Percentiles rank a stretch among this genome's conserved stretches.
Conservation (phyloP, 2,797 vertebrate genomes). For the Moxostoma hubbsi region DNA sequence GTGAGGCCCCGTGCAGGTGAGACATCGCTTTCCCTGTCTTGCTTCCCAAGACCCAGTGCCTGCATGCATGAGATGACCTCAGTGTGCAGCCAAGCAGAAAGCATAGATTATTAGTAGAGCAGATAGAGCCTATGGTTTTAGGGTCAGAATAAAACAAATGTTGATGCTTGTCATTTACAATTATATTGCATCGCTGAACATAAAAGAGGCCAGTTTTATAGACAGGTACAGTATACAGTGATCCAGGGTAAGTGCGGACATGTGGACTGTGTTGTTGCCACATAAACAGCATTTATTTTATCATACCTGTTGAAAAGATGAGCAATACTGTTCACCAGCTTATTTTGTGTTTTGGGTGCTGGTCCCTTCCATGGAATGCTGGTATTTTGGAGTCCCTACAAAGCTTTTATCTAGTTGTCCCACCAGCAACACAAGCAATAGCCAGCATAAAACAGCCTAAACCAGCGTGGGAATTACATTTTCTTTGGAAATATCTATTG, state of each 20-base stretch:
- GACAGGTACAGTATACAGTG: slow-evolving; percentile 25
- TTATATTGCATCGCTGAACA: slow-evolving; percentile 29
- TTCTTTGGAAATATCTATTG: too few species aligned
- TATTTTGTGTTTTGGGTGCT: too few species aligned
- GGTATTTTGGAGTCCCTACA: too few species aligned
- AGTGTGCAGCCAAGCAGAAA: slow-evolving; percentile 37
- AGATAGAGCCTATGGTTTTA: slow-evolving; percentile 30
- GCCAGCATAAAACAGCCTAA: too few species aligned
- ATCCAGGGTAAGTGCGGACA: neutral
- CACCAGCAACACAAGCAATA: too few species aligned
- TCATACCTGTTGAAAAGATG: neutral
- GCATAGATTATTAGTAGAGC: slow-evolving; percentile 45
- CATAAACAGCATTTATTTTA: slow-evolving; percentile 9
- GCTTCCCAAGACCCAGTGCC: slow-evolving; percentile 4
- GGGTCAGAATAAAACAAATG: slow-evolving; percentile 37
- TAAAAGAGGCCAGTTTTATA: slow-evolving; percentile 41
- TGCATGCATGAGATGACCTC: slow-evolving; percentile 1
- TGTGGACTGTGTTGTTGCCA: slow-evolving; percentile 8
- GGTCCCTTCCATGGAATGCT: too few species aligned
- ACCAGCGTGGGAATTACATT: too few species aligned
- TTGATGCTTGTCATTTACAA: slow-evolving; percentile 45
- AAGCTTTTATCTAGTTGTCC: too few species aligned
- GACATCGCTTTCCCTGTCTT: slow-evolving; percentile 1
- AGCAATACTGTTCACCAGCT: too few species aligned
- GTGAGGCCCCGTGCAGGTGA: slow-evolving; percentile 32